A percentile compares a stretch with the other conserved stretches of the same genome.
Evolutionary conservation across 2,888 invertebrate genomes (phyloP).

Genomic region (Chouioia cunea): DNA sequence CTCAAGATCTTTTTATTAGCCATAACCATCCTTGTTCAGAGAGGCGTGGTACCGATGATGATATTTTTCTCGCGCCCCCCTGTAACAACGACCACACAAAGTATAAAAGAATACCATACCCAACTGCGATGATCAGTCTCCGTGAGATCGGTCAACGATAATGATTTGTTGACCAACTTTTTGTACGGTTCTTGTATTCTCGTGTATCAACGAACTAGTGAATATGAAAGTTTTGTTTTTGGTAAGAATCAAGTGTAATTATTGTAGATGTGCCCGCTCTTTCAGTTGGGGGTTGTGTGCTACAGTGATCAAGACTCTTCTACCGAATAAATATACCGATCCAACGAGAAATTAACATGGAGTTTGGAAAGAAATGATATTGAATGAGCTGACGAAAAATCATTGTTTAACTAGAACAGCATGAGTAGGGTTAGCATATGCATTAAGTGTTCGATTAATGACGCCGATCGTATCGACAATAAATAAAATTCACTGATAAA

Average conservation of each 20-base stretch:
- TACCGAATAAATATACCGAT: no score
- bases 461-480: no score
- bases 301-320: no score
- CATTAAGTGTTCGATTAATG: no score
- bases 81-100: constrained; percentile 21
- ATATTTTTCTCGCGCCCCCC: constrained; percentile 13
- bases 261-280: no score
- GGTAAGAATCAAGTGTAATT: constrained; percentile 38
- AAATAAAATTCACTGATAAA: no score
- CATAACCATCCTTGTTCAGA: constrained; percentile 33
- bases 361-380: no score
- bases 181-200: constrained; percentile 19
- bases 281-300: no score
- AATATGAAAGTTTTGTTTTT: constrained; percentile 38
- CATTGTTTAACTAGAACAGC: no score
- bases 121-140: constrained; percentile 35
- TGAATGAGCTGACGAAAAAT: no score
- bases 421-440: no score
- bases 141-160: constrained; percentile 37
- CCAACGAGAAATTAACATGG: no score
- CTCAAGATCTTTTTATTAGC: constrained; percentile 26
- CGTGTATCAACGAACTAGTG: constrained; percentile 1
- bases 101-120: constrained; percentile 43
- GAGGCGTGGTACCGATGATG: constrained; percentile 43
- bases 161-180: constrained; percentile 36